Percentiles rank a stretch among this genome's conserved stretches.
phyloP scores from a whole-genome alignment of 2,888 invertebrate genomes.

The Brenthis ino region DNA sequence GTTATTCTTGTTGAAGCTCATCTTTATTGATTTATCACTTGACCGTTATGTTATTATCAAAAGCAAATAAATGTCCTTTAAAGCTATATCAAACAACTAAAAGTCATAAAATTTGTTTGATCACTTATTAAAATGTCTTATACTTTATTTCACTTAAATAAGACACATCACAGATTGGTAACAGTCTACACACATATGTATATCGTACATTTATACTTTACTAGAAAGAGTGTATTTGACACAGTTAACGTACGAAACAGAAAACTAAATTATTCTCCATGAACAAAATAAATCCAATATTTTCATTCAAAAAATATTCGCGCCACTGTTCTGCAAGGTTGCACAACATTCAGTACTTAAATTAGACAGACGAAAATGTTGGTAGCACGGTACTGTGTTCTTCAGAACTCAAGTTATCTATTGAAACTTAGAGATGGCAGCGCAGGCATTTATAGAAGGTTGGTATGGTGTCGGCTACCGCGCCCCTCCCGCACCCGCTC shows the following conservation, averaged over 20 bases:
- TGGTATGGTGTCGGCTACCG: slow-evolving; percentile 55
- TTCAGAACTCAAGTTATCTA: slow-evolving; percentile 78
- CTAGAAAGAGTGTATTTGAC: slow-evolving; percentile 50
- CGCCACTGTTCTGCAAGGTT: slow-evolving; percentile 62
- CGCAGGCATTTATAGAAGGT: slow-evolving; percentile 77
- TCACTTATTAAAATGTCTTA: slow-evolving; percentile 66
- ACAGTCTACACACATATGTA: slow-evolving; percentile 31
- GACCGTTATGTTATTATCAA: slow-evolving; percentile 53
- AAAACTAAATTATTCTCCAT: slow-evolving; percentile 40
- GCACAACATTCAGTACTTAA: slow-evolving; percentile 66
- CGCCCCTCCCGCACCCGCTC: slow-evolving; percentile 42
- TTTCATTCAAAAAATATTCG: slow-evolving; percentile 57
- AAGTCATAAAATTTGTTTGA: slow-evolving; percentile 41
- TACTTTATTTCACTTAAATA: slow-evolving; percentile 53
- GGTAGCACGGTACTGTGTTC: slow-evolving; percentile 70
- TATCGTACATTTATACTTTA: slow-evolving; percentile 14
- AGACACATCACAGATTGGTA: slow-evolving; percentile 59
- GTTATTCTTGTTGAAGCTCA: slow-evolving; percentile 81
- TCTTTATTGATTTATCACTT: slow-evolving; percentile 56
- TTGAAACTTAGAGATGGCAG: slow-evolving; percentile 82
- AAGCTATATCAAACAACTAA: slow-evolving; percentile 47
- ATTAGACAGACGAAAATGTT: slow-evolving; percentile 62
- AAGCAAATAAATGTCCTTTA: slow-evolving; percentile 62
- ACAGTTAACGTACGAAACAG: slow-evolving; percentile 55
- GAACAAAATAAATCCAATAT: slow-evolving; percentile 41